phyloP scores from a whole-genome alignment of 1,140 invertebrate species.

The Hylaeus volcanicus region DNA sequence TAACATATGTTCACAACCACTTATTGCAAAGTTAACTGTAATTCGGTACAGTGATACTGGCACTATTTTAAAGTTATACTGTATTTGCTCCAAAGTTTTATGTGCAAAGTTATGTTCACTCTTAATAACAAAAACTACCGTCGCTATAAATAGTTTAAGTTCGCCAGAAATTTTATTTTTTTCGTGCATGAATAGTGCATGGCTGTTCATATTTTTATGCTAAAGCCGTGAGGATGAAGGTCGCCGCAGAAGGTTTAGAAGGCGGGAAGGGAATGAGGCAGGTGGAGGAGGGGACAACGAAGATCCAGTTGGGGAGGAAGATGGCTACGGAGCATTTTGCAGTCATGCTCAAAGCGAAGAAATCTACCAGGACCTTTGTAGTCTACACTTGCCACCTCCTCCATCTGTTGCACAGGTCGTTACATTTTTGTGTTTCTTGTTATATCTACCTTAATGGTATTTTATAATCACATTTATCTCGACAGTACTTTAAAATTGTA shows the following conservation, averaged over 20 bases:
- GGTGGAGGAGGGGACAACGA: constrained; percentile 70
- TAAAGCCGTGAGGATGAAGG: constrained; percentile 78
- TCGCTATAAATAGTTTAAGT: constrained; percentile 54
- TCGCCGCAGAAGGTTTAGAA: constrained; percentile 74
- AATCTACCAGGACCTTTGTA: constrained; percentile 91
- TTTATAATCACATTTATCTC: not conserved
- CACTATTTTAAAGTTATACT: constrained; percentile 55
- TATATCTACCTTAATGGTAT: not conserved
- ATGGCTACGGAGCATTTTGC: constrained; percentile 85
- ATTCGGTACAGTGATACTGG: constrained; percentile 52
- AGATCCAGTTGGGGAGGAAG: constrained; percentile 79
- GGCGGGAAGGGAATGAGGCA: constrained; percentile 73
- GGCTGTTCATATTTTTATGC: constrained; percentile 78
- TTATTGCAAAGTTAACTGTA: not conserved
- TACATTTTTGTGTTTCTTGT: constrained; percentile 62
- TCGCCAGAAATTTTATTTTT: constrained; percentile 57
- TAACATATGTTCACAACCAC: not conserved
- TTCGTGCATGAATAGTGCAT: constrained; percentile 76
- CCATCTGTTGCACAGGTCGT: constrained; percentile 77
- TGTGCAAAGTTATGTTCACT: constrained; percentile 16
- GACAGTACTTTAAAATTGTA: not conserved
- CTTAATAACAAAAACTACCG: constrained; percentile 3
- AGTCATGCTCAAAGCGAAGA: constrained; percentile 87
- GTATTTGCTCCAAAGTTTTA: constrained; percentile 5
- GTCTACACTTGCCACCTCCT: constrained; percentile 80